Base-by-base conservation (phyloP, 1,140 invertebrate species). In the Ceratoteleas bidentatus region DNA sequence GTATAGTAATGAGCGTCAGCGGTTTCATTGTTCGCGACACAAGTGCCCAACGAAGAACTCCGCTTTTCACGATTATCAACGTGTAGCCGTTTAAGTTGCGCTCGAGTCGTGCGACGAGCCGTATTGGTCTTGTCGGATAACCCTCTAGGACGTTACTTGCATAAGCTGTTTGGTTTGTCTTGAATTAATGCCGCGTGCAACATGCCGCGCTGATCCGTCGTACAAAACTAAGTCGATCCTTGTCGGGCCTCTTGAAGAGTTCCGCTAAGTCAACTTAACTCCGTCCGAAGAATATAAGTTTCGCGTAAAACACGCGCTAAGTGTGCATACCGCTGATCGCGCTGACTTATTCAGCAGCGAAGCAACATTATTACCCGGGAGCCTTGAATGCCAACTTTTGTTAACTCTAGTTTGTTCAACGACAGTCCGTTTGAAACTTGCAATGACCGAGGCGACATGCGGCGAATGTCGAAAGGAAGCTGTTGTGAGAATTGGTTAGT, bases 1-100 rank as follows among this genome's bases (percentile, higher is more conserved):
- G 43, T 61, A 50, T n/a, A n/a, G 52, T 69, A 69, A 77, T 72
- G 47, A 66, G 68, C 57, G 73, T 82, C 80, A 82, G 80, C 80
- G 61, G 43, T 82, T 76, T 77, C 57, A 82, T 81, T 81, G 79
- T 81, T 81, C 66, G 52, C 0, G 43, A 56, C 24, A 49, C 9
- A 69, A 80, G 69, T 33, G 53, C 72, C 60, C 53, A 13, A 76
- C 72, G 72, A 61, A 62, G 53, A 50, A 72, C 64, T 49, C 60
- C 66, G n/a, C 66, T 72, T 69, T 76, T n/a, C 54, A 47, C 60
- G 65, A 56, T 73, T 74, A 65, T 53, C 61, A 65, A 74, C 53
- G 50, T 65, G 47, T n/a, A n/a, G 38, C 24, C 14, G 50, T 73
- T 74, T 65, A 74, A 64, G 70, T 74, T 65, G 32, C 65, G 33